A percentile compares a stretch with the other conserved stretches of the same genome.
These are phyloP conservation scores for Aplysia californica DNA, from an alignment of 1,140 invertebrate species.

Conservation along the genomic window DNA sequence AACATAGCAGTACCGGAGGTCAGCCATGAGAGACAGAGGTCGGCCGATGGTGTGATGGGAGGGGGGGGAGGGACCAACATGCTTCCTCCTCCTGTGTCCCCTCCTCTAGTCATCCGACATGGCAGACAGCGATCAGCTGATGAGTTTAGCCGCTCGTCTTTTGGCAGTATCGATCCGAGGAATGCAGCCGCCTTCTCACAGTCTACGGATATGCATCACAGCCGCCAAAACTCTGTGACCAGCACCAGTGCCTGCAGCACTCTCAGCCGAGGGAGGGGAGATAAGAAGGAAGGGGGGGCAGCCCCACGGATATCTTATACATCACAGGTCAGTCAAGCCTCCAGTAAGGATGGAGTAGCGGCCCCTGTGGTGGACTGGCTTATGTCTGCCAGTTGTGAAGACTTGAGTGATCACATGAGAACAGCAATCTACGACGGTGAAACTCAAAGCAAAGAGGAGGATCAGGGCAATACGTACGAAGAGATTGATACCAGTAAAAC, in stretches of 20 bases:
- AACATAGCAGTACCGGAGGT: background rate
- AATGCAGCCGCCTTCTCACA: background rate
- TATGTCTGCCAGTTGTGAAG: constrained; percentile 58
- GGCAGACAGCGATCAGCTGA: background rate
- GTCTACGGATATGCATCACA: too few species aligned
- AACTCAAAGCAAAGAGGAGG: constrained; percentile 17
- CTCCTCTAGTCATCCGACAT: background rate
- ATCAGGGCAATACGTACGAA: constrained; percentile 17
- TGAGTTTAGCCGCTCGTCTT: background rate
- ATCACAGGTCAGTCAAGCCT: background rate
- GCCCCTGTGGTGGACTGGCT: constrained; percentile 37
- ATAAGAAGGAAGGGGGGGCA: background rate
- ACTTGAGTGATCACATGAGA: constrained; percentile 51
- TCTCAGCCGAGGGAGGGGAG: background rate
- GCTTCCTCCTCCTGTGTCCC: background rate
- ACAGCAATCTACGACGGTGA: constrained; percentile 36
- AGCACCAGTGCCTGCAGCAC: background rate
- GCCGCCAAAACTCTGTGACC: background rate
- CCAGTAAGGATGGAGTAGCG: background rate
- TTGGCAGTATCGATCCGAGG: background rate
- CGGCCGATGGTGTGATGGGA: background rate
- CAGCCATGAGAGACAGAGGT: constrained; percentile 7
- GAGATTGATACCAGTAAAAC: background rate
- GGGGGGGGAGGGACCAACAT: background rate
- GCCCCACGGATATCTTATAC: too few species aligned